Conservation (phyloP, 2,797 vertebrate species). For the Mycteria americana region DNA sequence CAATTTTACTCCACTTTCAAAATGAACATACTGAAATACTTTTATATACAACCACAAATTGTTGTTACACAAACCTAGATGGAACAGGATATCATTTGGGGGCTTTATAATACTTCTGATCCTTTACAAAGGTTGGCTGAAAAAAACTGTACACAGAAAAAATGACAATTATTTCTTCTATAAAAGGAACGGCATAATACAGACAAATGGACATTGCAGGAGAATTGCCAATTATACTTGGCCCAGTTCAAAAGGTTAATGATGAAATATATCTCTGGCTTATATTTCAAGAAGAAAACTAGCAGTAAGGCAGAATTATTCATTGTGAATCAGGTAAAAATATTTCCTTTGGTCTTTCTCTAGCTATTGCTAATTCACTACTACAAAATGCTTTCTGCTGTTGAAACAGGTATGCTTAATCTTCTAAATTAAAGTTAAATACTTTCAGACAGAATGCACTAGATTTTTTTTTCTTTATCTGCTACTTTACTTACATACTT, state of each 20-base stretch:
- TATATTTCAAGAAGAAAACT: constrained; percentile 49
- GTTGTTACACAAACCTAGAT: background rate
- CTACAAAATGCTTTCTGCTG: background rate
- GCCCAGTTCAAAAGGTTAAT: constrained; percentile 50
- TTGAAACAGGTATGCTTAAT: background rate
- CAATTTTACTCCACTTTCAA: background rate
- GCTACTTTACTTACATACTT: background rate
- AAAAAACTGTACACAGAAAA: background rate
- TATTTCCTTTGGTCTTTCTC: constrained; percentile 7
- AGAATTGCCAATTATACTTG: constrained; percentile 56
- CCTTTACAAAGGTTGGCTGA: background rate
- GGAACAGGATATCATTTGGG: background rate
- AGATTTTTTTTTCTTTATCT: background rate
- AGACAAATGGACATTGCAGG: constrained; percentile 28
- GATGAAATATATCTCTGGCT: constrained; percentile 35
- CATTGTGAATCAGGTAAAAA: background rate
- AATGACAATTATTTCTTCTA: constrained; percentile 50
- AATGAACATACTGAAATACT: background rate
- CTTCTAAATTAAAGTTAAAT: constrained; percentile 22
- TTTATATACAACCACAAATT: background rate
- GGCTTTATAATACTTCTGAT: background rate
- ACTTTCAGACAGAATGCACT: background rate
- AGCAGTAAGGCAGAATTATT: constrained; percentile 33
- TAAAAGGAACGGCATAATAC: constrained; percentile 26
- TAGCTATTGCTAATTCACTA: background rate